Base-by-base conservation (phyloP, 2,888 invertebrate species). In the Hanleya hanleyi region DNA sequence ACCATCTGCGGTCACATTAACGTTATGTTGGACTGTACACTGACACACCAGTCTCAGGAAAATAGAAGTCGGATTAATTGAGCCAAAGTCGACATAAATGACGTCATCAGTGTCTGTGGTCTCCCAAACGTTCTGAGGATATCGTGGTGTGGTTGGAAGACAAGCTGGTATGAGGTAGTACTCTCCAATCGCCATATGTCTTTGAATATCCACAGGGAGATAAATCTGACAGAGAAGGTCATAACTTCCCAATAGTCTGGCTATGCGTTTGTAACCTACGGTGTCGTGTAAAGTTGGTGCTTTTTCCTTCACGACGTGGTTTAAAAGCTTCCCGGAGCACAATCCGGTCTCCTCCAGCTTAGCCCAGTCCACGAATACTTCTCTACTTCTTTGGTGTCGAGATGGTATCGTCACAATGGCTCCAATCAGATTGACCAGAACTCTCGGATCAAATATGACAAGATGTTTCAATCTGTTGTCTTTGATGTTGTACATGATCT, bases 391-490 rank as follows among this genome's bases (percentile, higher is more conserved):
- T 7, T 75, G 66, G 15, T 70, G 41, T 64, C 73, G 51, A 4
- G 73, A 70, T 49, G 75, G 75, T 22, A 71, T 62, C 32, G 71
- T 62, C 18, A 77, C 75, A 18, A 77, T 29, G 50, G 67, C 70
- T 18, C 70, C 71, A 67, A 81, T 71, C n/a, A 81, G 71, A n/a
- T 73, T 64, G 3, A 81, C 76, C n/a, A 81, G 69, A 26, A 71
- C 75, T 51, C 77, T 76, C 0, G 81, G 81, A 37, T 79, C 78
- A 22, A 81, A 67, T n/a, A 81, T 76, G 6, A 81, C 77, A 29
- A 81, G 61, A 61, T 77, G 73, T 37, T 76, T 76, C 51, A 78
- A 77, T 35, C 75, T 76, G 47, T 79, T 80, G 67, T 78, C 78
- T 49, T 79, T 73, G 3, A 75, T 68, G 50, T 75, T 77, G 69